Evolutionary conservation across 2,113 vertebrate genomes (phyloP).

Genomic region (Penelope pileata): DNA sequence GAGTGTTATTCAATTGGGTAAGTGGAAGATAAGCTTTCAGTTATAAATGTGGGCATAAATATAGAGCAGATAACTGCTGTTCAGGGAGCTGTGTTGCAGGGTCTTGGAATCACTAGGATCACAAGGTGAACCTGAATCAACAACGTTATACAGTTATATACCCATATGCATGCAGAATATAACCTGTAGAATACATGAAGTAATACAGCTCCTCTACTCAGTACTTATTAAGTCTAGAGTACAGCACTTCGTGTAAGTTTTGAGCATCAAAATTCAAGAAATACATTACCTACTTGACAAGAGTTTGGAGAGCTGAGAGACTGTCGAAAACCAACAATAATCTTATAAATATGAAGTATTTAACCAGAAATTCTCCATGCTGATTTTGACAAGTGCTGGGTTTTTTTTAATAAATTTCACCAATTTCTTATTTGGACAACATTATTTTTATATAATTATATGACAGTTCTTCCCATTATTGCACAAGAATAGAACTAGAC

Average conservation of each 20-base stretch:
- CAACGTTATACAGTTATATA: background rate
- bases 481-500: background rate
- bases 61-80: background rate
- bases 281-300: background rate
- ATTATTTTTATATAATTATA: background rate
- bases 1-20: background rate
- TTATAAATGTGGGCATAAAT: background rate
- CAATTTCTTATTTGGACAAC: background rate
- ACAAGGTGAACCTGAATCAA: background rate
- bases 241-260: background rate
- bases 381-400: background rate
- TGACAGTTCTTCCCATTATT: background rate
- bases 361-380: background rate
- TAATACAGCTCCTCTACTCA: background rate
- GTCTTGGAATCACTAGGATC: background rate
- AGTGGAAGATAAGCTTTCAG: background rate
- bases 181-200: background rate
- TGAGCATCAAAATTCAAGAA: background rate
- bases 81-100: background rate
- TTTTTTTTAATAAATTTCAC: background rate
- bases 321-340: background rate
- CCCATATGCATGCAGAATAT: background rate
- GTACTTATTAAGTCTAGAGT: fast-evolving
- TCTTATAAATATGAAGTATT: background rate
- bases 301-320: background rate